Evolutionary conservation across 1,140 invertebrate genomes (phyloP), one percentile per base, ranked within the genome.

Genomic region (Calephelis nemesis): DNA sequence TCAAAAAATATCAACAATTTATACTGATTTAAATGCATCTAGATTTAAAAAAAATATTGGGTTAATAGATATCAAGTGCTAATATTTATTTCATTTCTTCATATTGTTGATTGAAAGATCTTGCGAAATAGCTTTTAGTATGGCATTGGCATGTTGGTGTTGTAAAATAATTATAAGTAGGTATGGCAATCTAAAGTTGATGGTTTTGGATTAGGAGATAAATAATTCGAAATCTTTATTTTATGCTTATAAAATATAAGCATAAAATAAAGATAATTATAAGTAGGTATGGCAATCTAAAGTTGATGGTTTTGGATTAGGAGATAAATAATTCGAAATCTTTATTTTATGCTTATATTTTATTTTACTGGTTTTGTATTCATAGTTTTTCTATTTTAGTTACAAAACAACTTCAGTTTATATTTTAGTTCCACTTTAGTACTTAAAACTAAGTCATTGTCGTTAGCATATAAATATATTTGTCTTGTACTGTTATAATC

Each of bases 361-460:
- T 85, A 78, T 91, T 77, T 89, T 88, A 88, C 88, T 87, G 86
- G 79, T 88, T 88, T 87, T 81, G 76, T 89, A 91, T 88, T 88
- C 87, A 87, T 85, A 91, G 78, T 80, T 87, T 73, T 84, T 70
- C 83, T 88, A 87, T 88, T 83, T 84, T 86, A 88, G 82, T 90
- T 89, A 90, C 79, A 91, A 91, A 89, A 91, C 82, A 86, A 85
- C 81, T 81, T 85, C 75, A 65, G 62, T 83, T 86, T 82, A 83
- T 83, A 87, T 81, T 82, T 84, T 86, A 82, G 72, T 72, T 81
- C 78, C 79, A 77, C 85, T 83, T 82, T 87, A 87, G 82, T 85
- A 88, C 83, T 76, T 84, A 83, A 84, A 75, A 78, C 83, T 87
- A 91, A 86, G 86, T 86, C 87, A 91, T 91, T 91, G 88, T 86